These are phyloP conservation scores for Drosophila pandora DNA, from an alignment of 1,140 invertebrate species.

Conservation along the genomic window DNA sequence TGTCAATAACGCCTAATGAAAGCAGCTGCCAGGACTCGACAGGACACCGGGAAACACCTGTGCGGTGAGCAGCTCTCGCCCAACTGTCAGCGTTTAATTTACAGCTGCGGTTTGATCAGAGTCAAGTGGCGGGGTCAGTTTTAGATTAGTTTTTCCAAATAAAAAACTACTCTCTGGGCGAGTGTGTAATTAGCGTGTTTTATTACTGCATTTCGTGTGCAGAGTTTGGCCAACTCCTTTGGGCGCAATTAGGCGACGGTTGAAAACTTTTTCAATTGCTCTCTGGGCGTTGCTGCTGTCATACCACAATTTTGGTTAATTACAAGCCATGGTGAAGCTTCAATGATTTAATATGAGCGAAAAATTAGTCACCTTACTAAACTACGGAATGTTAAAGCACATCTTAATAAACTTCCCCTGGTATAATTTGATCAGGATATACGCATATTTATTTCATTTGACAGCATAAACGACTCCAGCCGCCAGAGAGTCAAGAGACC, in stretches of 20 bases:
- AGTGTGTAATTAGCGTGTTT: conserved; percentile 72
- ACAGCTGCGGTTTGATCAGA: conserved; percentile 61
- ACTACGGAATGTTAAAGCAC: background rate
- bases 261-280: conserved; percentile 69
- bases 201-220: conserved; percentile 54
- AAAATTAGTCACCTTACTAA: background rate
- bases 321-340: background rate
- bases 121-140: conserved; percentile 73
- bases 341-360: background rate
- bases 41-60: conserved; percentile 30
- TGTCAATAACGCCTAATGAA: conserved; percentile 78
- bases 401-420: background rate
- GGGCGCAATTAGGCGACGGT: conserved; percentile 70
- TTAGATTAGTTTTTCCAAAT: conserved; percentile 73
- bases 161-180: conserved; percentile 38
- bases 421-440: background rate
- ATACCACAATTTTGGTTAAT: conserved; percentile 17
- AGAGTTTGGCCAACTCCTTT: conserved; percentile 55
- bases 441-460: conserved; percentile 3
- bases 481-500: conserved; percentile 25
- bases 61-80: conserved; percentile 48
- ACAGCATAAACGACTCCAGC: conserved; percentile 7
- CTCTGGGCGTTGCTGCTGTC: conserved; percentile 44
- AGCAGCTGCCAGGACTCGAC: conserved; percentile 64
- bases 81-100: conserved; percentile 78